These are phyloP conservation scores for Salvelinus fontinalis DNA, from an alignment of 2,113 vertebrate genomes.

Conservation along the genomic window DNA sequence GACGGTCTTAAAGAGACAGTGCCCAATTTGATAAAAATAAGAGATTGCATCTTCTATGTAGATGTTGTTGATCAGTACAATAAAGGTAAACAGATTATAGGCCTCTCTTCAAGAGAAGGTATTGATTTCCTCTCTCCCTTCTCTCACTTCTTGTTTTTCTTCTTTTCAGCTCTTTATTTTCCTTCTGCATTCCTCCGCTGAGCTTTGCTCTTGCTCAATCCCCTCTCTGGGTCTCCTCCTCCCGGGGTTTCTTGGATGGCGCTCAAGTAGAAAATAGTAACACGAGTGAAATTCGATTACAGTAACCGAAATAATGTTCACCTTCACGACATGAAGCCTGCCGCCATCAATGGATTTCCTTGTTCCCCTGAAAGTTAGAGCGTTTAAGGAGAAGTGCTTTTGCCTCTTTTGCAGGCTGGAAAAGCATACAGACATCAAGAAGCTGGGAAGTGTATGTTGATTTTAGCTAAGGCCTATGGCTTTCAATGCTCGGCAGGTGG, in stretches of 20 bases:
- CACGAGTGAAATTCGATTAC: constrained; percentile 61
- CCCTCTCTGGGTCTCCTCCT: background rate
- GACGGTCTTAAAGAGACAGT: too few relatives aligned
- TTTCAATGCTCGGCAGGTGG: too few relatives aligned
- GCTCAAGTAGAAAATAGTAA: constrained; percentile 65
- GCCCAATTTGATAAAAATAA: too few relatives aligned
- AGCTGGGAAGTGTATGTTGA: constrained; percentile 34
- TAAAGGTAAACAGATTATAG: constrained; percentile 23
- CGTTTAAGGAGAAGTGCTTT: background rate
- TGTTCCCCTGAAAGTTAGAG: constrained; percentile 29
- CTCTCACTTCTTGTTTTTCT: constrained; percentile 42
- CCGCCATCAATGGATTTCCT: constrained; percentile 25
- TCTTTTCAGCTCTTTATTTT: constrained; percentile 40
- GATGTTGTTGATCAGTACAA: too few relatives aligned
- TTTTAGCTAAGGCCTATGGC: constrained; percentile 34
- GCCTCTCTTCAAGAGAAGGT: constrained; percentile 63
- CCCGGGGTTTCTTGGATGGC: constrained; percentile 37
- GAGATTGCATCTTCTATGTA: too few relatives aligned
- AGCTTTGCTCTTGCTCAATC: constrained; percentile 23
- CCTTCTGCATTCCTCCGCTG: constrained; percentile 61
- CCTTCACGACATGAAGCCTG: constrained; percentile 41
- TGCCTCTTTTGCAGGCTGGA: background rate
- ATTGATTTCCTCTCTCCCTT: constrained; percentile 68
- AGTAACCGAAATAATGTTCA: constrained; percentile 56
- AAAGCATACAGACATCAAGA: background rate